Base-by-base conservation (phyloP, 2,888 invertebrate species). In the Campopleginae sp. region DNA sequence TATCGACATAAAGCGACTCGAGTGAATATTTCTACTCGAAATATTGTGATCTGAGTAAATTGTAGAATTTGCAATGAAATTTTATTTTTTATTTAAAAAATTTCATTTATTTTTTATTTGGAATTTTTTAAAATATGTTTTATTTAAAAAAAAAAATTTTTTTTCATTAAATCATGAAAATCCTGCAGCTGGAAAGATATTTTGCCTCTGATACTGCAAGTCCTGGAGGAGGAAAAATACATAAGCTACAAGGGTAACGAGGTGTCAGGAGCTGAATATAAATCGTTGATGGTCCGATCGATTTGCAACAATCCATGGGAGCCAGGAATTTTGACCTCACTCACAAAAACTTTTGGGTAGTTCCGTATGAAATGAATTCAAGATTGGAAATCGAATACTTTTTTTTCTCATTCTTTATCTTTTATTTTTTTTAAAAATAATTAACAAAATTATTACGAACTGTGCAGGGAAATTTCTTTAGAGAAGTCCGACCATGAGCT, bases 341-440 rank as follows among this genome's bases (percentile, higher is more conserved):
- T 97, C 1, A 94, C 96, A 76, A 94, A 95, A 87, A 96, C 96
- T 96, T 96, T 96, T 91, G 95, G 95, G 96, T 97, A 92, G 92
- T 92, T 90, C 27, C 1, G 2, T 14, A 33, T 19, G 3, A 23
- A 48, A n/a, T 2, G n/a, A 0, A 31, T 61, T 61, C 10, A 63
- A n/a, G 31, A 19, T 14, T n/a, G 12, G 54, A 65, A 19, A 1
- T 14, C 65, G 78, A 19, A 81, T 33, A 80, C 79, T 77, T 74
- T 71, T 71, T 77, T 84, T 81, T 12, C 44, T 70, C 38, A 65
- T 68, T 75, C n/a, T n/a, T n/a, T n/a, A n/a, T n/a, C n/a, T n/a
- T n/a, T n/a, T n/a, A n/a, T n/a, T n/a, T n/a, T n/a, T n/a, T n/a
- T n/a, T n/a, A n/a, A n/a, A n/a, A n/a, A n/a, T n/a, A n/a, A 63